Conservation (phyloP, 2,797 vertebrate genomes). For the Sarcoramphus papa region DNA sequence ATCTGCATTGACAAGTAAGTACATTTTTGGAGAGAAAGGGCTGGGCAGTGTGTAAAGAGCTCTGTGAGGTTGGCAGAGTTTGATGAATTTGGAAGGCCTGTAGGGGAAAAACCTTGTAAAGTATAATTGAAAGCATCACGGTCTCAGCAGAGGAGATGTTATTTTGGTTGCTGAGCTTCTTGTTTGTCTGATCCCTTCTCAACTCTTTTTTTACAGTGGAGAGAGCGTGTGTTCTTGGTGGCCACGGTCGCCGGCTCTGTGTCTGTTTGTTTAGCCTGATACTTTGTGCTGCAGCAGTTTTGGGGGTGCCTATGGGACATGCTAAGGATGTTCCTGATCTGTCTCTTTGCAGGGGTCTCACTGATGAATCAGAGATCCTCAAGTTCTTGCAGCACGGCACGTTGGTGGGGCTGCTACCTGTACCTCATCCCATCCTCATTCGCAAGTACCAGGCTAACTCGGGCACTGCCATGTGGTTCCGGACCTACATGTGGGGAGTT, state of each 20-base stretch:
- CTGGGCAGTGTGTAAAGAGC: not conserved
- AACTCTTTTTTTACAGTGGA: not conserved
- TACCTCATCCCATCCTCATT: constrained; percentile 98
- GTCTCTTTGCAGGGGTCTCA: constrained; percentile 84
- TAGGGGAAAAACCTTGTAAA: not conserved
- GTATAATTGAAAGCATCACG: not conserved
- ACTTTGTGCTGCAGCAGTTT: not conserved
- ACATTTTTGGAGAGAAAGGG: not conserved
- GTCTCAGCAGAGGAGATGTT: not conserved
- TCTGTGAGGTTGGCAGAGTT: not conserved
- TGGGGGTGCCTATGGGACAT: not conserved
- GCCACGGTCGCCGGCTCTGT: rapidly evolving
- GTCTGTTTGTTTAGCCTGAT: not conserved
- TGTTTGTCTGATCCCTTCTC: not conserved
- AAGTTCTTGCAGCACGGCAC: constrained; percentile 97
- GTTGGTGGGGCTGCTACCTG: constrained; percentile 92
- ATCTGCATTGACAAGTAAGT: constrained; percentile 98
- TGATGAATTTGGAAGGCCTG: not conserved
- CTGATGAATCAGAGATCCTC: constrained; percentile 96
- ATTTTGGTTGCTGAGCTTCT: not conserved
- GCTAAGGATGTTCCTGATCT: not conserved
- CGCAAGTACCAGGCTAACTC: constrained; percentile 98
- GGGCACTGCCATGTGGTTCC: constrained; percentile 98
- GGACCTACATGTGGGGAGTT: constrained; percentile 99
- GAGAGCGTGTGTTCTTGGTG: not conserved